Percentiles rank a stretch among this genome's conserved stretches.
These are phyloP conservation scores for Orthosia cruda DNA, from an alignment of 2,888 invertebrate genomes.

Conservation along the genomic window DNA sequence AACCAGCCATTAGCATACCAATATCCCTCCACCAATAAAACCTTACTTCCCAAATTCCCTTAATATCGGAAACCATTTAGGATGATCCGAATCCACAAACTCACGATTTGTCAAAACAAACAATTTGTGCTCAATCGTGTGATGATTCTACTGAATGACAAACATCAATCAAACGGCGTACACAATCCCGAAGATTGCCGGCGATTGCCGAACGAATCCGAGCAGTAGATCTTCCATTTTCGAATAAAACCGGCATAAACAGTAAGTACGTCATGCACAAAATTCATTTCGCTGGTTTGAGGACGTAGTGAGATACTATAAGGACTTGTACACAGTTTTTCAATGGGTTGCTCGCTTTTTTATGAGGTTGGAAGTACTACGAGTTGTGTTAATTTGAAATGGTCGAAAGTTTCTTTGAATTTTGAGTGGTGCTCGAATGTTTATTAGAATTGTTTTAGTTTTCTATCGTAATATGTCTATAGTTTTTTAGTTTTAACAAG, in stretches of 20 bases:
- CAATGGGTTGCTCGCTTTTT: constrained; percentile 23
- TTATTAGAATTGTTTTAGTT: not conserved
- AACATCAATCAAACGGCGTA: constrained; percentile 58
- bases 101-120: constrained; percentile 54
- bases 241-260: constrained; percentile 54
- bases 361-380: constrained; percentile 21
- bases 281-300: constrained; percentile 49
- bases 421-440: not conserved
- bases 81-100: constrained; percentile 24
- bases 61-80: constrained; percentile 50
- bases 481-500: not conserved
- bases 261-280: constrained; percentile 52
- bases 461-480: not conserved
- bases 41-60: not conserved
- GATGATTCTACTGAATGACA: constrained; percentile 54
- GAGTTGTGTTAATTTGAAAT: constrained; percentile 20
- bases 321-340: constrained; percentile 41
- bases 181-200: constrained; percentile 53
- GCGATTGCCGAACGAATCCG: constrained; percentile 40
- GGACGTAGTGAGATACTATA: constrained; percentile 19
- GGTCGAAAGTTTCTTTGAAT: constrained; percentile 8
- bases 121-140: constrained; percentile 55
- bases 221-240: constrained; percentile 44
- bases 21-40: constrained; percentile 9
- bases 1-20: not conserved